These are phyloP conservation scores for Coenonympha glycerion DNA, from an alignment of 2,888 invertebrate genomes.

Conservation along the genomic window DNA sequence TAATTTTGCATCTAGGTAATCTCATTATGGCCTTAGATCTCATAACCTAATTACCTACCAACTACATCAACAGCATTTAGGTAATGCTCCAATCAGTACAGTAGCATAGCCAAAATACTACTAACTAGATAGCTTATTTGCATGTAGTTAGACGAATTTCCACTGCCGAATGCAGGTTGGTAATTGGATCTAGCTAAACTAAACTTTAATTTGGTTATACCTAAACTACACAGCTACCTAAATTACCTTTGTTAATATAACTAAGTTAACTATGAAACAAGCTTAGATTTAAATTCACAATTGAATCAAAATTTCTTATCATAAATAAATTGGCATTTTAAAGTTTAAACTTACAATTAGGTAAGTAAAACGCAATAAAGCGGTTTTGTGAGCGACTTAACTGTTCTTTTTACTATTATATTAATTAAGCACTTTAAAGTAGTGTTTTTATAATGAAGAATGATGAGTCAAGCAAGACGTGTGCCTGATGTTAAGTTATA, in stretches of 20 bases:
- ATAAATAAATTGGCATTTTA: too few species aligned
- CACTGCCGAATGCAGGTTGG: slow-evolving; percentile 6
- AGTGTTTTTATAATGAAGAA: too few species aligned
- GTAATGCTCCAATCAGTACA: not conserved
- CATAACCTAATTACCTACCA: not conserved
- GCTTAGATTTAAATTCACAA: not conserved
- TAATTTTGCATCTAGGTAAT: too few species aligned
- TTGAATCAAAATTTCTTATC: not conserved
- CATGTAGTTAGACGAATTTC: slow-evolving; percentile 10
- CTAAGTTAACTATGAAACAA: not conserved
- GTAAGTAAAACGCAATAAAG: too few species aligned
- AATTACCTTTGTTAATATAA: slow-evolving; percentile 7
- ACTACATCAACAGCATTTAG: not conserved
- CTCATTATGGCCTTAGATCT: not conserved
- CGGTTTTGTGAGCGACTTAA: too few species aligned
- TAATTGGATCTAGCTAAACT: slow-evolving; percentile 5
- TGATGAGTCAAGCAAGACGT: too few species aligned
- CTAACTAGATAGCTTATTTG: slow-evolving; percentile 12
- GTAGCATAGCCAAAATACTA: not conserved
- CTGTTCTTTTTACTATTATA: too few species aligned
- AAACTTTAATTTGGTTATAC: slow-evolving; percentile 1
- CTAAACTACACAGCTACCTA: too few species aligned
- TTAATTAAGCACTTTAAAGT: too few species aligned
- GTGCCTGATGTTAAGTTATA: too few species aligned
- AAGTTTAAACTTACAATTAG: too few species aligned